phyloP scores from a whole-genome alignment of 2,113 vertebrate species.

The Phrynosoma platyrhinos region DNA sequence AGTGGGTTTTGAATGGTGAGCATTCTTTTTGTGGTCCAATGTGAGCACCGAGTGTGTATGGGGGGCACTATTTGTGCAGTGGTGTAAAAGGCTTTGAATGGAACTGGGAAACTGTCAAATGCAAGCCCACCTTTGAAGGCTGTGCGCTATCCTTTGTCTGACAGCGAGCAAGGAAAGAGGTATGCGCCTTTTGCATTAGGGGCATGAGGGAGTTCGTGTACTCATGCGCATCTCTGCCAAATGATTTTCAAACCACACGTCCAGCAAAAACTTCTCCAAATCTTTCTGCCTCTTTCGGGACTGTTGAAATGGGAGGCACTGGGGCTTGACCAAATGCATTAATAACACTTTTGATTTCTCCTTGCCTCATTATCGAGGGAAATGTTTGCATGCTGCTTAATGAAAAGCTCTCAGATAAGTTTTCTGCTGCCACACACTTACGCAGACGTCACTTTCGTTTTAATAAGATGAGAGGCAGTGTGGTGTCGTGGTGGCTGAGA shows the following conservation, averaged over 20 bases:
- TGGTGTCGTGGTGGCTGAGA: no score
- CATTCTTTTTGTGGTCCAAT: slow-evolving; percentile 19
- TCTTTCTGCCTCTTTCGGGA: neutral
- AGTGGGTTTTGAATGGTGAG: slow-evolving; percentile 50
- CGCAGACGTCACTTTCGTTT: neutral
- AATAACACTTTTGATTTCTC: neutral
- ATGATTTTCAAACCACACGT: neutral
- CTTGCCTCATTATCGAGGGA: neutral
- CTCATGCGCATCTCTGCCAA: neutral
- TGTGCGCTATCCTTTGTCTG: neutral
- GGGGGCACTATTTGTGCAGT: neutral
- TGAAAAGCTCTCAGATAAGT: neutral
- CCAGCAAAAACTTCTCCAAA: neutral
- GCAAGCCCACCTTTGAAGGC: neutral
- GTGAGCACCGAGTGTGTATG: neutral
- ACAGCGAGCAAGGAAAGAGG: neutral
- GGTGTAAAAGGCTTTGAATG: neutral
- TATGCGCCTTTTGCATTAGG: neutral
- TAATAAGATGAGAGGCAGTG: no score
- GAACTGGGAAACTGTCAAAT: fast-evolving
- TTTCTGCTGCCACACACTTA: neutral
- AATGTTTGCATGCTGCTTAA: neutral
- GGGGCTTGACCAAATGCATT: neutral
- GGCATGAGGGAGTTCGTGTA: neutral
- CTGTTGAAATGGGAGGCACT: neutral